Evolutionary conservation across 2,888 invertebrate species (phyloP).

Genomic region (Osedax fenrisi): DNA sequence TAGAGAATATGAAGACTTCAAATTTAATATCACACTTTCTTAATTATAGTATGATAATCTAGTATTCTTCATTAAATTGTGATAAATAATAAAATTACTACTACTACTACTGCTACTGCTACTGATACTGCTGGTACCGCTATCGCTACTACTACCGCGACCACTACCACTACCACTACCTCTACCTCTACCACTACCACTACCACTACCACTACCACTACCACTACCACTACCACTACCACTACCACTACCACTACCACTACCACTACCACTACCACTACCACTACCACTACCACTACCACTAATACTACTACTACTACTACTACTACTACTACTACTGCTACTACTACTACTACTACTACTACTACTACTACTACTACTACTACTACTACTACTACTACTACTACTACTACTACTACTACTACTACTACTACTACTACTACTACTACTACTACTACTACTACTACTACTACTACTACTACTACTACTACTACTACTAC

Average conservation of each 20-base stretch:
- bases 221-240: not conserved
- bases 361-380: not conserved
- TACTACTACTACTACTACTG: not conserved
- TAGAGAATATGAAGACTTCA: too few species aligned
- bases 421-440: not conserved
- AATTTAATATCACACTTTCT: too few species aligned
- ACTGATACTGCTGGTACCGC: not conserved
- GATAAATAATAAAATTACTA: not conserved
- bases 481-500: not conserved
- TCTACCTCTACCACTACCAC: not conserved
- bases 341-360: not conserved
- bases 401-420: not conserved
- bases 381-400: not conserved
- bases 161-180: not conserved
- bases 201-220: not conserved
- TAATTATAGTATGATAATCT: too few species aligned
- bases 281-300: not conserved
- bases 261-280: not conserved
- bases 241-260: not conserved
- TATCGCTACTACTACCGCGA: not conserved
- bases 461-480: not conserved
- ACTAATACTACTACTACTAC: not conserved
- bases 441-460: not conserved
- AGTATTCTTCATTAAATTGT: too few species aligned
- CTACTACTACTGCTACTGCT: not conserved